Conservation (phyloP, 2,797 vertebrate genomes). For the Sebastes hopkinsi region DNA sequence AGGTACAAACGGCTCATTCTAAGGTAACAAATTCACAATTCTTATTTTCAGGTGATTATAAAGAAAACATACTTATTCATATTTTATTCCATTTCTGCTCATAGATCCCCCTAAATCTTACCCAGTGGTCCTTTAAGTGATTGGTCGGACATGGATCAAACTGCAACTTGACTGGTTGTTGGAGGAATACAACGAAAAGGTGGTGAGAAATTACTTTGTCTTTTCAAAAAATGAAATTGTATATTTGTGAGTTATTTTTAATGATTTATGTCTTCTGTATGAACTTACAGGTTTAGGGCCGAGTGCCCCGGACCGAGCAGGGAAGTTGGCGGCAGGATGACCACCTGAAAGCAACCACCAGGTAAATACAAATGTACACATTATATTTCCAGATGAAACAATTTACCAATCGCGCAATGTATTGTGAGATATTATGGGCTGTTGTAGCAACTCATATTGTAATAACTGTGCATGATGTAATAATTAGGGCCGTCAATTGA, state of each 20-base stretch:
- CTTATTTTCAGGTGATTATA: no score
- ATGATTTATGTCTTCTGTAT: not conserved
- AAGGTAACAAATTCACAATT: no score
- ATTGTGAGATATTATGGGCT: not conserved
- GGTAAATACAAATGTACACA: not conserved
- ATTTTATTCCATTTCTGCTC: no score
- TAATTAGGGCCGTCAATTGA: no score
- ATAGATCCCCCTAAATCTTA: no score
- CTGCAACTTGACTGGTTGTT: not conserved
- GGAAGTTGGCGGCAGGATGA: not conserved
- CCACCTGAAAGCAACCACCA: not conserved
- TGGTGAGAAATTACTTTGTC: not conserved
- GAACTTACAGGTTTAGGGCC: not conserved
- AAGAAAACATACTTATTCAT: no score
- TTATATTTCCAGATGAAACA: not conserved
- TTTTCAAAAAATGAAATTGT: not conserved
- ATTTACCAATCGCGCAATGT: not conserved
- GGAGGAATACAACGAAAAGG: no score
- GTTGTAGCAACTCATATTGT: not conserved
- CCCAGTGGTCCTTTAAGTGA: no score
- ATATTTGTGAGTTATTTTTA: not conserved
- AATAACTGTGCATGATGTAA: no score
- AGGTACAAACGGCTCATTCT: no score
- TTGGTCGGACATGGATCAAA: not conserved
- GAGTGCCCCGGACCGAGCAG: not conserved